phyloP scores from a whole-genome alignment of 2,797 vertebrate species.

The Merluccius polli region DNA sequence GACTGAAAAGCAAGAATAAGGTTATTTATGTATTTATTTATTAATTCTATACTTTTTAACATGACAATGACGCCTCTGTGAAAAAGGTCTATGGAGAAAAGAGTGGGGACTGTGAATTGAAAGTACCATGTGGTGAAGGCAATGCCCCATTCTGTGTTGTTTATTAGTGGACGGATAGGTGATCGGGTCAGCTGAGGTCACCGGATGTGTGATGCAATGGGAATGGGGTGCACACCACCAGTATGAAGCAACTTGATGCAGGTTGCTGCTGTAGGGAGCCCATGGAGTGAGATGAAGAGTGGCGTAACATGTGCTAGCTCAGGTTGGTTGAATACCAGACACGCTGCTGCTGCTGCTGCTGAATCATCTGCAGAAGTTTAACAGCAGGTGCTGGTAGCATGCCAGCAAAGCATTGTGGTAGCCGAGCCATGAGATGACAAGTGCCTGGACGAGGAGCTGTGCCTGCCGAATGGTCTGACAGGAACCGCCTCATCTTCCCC shows the following conservation, averaged over 20 bases:
- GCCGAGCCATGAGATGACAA: background rate
- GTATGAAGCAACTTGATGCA: background rate
- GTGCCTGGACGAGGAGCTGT: background rate
- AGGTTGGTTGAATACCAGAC: background rate
- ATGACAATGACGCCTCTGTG: background rate
- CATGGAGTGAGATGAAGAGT: background rate
- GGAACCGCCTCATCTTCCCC: background rate
- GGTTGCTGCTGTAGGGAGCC: background rate
- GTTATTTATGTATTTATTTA: background rate
- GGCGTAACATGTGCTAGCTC: background rate
- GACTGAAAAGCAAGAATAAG: background rate
- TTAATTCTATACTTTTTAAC: background rate
- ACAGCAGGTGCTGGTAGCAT: background rate
- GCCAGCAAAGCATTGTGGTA: background rate
- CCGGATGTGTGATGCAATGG: background rate
- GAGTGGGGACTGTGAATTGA: background rate
- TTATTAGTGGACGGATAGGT: background rate
- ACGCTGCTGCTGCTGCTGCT: background rate
- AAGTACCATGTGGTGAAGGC: background rate
- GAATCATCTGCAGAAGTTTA: background rate
- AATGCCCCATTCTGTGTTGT: background rate
- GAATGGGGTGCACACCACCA: background rate
- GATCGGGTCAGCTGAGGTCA: background rate
- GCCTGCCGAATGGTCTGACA: background rate
- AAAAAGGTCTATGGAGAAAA: background rate